Evolutionary conservation across 2,888 invertebrate species (phyloP), one percentile per base, ranked within the genome.

Genomic region (Oxystoma pomonae): DNA sequence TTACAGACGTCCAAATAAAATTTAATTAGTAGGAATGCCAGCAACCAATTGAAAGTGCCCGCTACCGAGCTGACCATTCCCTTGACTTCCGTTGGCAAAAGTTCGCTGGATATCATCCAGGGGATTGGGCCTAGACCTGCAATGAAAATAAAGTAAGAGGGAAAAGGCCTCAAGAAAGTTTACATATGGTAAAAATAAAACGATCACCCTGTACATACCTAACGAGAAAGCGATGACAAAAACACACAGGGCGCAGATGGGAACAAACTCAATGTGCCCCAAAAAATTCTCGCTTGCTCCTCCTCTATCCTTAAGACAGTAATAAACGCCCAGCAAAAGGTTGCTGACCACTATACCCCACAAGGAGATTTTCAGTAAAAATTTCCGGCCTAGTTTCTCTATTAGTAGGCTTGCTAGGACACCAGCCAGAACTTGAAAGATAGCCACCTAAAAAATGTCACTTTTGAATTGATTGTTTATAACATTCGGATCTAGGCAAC

Each of bases 121-220:
- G 94, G 94, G 56, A 95, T 91, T 0, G 95, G 95, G 0, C 95
- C 95, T 72, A 89, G 90, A 57, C 94, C 94, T 66, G 19, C n/a
- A 60, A 57, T 93, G 17, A 16, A 19, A 53, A 53, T 16, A 16
- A 16, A 53, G 19, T 53, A 17, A 9, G n/a, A 16, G 50, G 12
- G 50, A n/a, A 50, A 12, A 50, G 9, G 9, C n/a, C n/a, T 50
- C n/a, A 50, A n/a, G 12, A 50, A 50, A 12, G 50, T 50, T 50
- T 50, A 12, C 50, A 50, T 50, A n/a, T n/a, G n/a, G n/a, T n/a
- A n/a, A n/a, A n/a, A n/a, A n/a, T n/a, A n/a, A n/a, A 57, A 22
- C 1, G 35, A 57, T 56, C 19, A 20, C 18, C 17, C 18, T 56
- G 20, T 53, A 56, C 55, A 61, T 59, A 63, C 66, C 66, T 9